These are phyloP conservation scores for Polyommatus iphigenia DNA, from an alignment of 2,888 invertebrate species.

Conservation along the genomic window DNA sequence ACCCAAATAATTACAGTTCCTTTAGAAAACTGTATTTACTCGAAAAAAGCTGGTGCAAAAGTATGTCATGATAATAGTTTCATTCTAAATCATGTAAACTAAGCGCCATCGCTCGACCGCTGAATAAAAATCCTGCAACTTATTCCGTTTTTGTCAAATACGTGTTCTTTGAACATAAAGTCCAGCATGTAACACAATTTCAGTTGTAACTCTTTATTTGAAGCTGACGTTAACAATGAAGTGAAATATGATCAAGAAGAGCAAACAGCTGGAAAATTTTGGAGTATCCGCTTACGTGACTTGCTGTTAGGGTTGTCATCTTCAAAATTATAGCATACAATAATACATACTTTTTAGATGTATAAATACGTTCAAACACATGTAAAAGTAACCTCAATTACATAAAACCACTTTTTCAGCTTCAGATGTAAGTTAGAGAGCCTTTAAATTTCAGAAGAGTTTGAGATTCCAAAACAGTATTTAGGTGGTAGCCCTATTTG, in stretches of 20 bases:
- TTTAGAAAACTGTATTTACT: too few species aligned
- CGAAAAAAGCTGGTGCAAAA: too few species aligned
- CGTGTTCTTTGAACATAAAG: neutral
- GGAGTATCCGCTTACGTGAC: conserved; percentile 19
- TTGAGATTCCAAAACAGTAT: neutral
- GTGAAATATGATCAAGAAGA: conserved; percentile 15
- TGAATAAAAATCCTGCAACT: too few species aligned
- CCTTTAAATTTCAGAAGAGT: neutral
- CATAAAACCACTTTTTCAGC: neutral
- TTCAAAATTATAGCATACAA: neutral
- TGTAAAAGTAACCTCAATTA: neutral
- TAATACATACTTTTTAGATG: neutral
- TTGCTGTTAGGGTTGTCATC: neutral
- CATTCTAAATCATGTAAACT: too few species aligned
- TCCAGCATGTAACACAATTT: neutral
- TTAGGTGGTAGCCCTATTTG: neutral
- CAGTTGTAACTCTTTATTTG: conserved; percentile 19
- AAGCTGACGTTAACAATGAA: conserved; percentile 16
- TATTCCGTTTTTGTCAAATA: neutral
- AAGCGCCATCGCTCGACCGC: too few species aligned
- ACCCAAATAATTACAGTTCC: too few species aligned
- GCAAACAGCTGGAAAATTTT: conserved; percentile 7
- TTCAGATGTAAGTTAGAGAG: neutral
- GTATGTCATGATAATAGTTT: too few species aligned
- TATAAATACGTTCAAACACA: neutral